These are phyloP conservation scores for Apocrypta bakeri DNA, from an alignment of 1,140 invertebrate genomes.

Conservation along the genomic window DNA sequence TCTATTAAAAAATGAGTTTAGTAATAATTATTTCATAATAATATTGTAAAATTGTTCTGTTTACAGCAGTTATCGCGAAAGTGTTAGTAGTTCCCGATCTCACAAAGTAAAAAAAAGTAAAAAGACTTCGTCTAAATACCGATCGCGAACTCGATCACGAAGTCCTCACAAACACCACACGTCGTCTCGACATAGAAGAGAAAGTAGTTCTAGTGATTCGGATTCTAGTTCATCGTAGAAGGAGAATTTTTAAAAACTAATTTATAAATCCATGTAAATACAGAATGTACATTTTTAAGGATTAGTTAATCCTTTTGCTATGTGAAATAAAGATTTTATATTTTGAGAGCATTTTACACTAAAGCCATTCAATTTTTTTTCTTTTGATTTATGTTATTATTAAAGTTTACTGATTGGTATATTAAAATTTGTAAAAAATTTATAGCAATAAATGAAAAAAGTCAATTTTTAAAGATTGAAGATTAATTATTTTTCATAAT, in stretches of 20 bases:
- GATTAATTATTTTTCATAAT: background rate
- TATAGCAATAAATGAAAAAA: background rate
- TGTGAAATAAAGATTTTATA: constrained; percentile 40
- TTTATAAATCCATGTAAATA: constrained; percentile 32
- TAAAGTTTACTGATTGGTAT: background rate
- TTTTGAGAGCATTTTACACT: background rate
- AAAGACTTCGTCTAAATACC: constrained; percentile 67
- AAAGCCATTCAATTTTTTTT: background rate
- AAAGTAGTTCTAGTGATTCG: constrained; percentile 67
- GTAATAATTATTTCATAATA: background rate
- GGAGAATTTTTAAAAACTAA: constrained; percentile 7
- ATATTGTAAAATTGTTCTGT: background rate
- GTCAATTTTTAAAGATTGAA: background rate
- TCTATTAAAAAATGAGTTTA: too few relatives aligned
- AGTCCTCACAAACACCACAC: constrained; percentile 64
- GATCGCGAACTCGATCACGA: constrained; percentile 67
- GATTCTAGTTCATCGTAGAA: constrained; percentile 64
- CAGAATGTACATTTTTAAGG: constrained; percentile 47
- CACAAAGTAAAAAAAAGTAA: constrained; percentile 71
- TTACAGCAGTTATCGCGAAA: constrained; percentile 66
- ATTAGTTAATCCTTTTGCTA: constrained; percentile 35
- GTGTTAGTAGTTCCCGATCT: constrained; percentile 66
- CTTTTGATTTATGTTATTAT: background rate
- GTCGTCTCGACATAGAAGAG: constrained; percentile 60
- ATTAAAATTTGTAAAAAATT: background rate